Evolutionary conservation across 2,888 invertebrate species (phyloP), one percentile per base, ranked within the genome.

Genomic region (Tipula confusa): DNA sequence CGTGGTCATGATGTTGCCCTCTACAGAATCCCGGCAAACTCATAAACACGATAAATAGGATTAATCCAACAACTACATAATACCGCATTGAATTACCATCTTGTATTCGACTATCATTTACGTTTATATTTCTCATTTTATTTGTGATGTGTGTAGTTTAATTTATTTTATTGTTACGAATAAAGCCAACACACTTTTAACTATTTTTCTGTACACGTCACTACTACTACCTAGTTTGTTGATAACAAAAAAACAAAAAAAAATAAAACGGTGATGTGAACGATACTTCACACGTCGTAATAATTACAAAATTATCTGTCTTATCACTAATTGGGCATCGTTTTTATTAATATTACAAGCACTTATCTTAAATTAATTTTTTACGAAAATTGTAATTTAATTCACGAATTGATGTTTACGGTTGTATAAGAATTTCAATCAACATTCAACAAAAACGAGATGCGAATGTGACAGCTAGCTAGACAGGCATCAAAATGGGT

Each of bases 1-100:
- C 90, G 36, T 87, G 86, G 81, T 88, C 88, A 82, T 92, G 91
- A 86, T 91, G 90, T 83, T 87, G 87, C 80, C 90, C 89, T 83
- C 87, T 87, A 85, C 91, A 91, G 81, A 88, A 82, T 36, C 85
- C 84, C 38, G 90, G 90, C 36, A 90, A 86, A 36, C 88, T 88
- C 1, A 89, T 86, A 83, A 90, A 86, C 48, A 90, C 86, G 29
- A 87, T 86, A 82, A 87, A 83, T 0, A 88, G 83, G 36, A 89
- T 85, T 28, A 87, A 82, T 18, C 85, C 87, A 2, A 89, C 85
- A 1, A 87, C 87, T 6, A 87, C 80, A 80, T 80, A 64, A 9
- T 64, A 64, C 2, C 24, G 7, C 7, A 64, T 9, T 64, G 24
- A 24, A 64, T 7, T 24, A 64, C 24, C 64, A 64, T 64, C 64